Conservation (phyloP, 1,140 invertebrate species). For the Dendroctonus ponderosae region DNA sequence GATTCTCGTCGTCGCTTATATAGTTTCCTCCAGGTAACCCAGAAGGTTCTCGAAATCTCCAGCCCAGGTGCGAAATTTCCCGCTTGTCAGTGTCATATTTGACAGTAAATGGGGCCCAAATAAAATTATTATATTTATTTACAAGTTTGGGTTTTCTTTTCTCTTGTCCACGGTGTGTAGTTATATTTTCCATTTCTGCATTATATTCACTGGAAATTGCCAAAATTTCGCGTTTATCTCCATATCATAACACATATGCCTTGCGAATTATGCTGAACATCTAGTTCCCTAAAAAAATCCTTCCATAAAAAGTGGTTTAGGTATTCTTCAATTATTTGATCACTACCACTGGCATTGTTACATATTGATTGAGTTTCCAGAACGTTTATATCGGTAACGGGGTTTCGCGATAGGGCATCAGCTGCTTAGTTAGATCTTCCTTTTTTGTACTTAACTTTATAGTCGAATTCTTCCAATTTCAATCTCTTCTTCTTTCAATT, state of each 20-base stretch:
- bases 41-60: too few relatives aligned
- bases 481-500: constrained; percentile 25
- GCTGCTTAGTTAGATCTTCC: constrained; percentile 15
- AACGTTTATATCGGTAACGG: background rate
- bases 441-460: constrained; percentile 21
- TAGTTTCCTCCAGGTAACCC: too few relatives aligned
- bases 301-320: too few relatives aligned
- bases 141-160: constrained; percentile 16
- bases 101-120: too few relatives aligned
- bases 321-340: too few relatives aligned
- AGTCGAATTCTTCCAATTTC: constrained; percentile 21
- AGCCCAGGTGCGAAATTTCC: too few relatives aligned
- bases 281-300: too few relatives aligned
- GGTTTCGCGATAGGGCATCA: constrained; percentile 36
- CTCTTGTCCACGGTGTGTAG: constrained; percentile 8
- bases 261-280: constrained; percentile 9
- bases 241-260: constrained; percentile 22
- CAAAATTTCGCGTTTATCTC: constrained; percentile 15
- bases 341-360: too few relatives aligned
- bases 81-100: too few relatives aligned
- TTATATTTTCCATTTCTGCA: constrained; percentile 11
- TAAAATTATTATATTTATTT: constrained; percentile 31
- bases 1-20: too few relatives aligned
- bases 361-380: background rate
- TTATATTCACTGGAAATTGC: constrained; percentile 27